Evolutionary conservation across 2,888 invertebrate species (phyloP), one percentile per base, ranked within the genome.

Genomic region (Drosophila borborema): DNA sequence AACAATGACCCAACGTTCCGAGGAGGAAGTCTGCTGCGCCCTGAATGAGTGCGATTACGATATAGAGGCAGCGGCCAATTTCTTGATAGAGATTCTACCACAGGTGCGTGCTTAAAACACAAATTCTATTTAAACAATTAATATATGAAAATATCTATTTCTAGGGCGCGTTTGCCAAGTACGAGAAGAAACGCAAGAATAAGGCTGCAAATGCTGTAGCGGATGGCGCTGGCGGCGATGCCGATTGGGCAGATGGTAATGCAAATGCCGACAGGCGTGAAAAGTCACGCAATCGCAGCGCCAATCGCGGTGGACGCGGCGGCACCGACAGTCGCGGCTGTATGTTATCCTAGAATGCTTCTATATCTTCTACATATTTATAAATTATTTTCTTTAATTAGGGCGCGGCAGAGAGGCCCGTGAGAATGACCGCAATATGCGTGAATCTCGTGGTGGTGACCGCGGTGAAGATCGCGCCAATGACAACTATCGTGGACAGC

Each of bases 11-110:
- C 96, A 97, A 86, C 96, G 97, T 91, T 95, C 97, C 62, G 97
- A 97, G 92, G 98, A 98, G 92, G 97, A 98, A 93, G 98, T 97
- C 64, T 96, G 97, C 91, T 96, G 97, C 92, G 98, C 98, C 72
- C 95, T 99, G 67, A 97, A 98, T 93, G 98, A 99, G 94, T 96
- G 97, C 91, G 97, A 98, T 94, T 96, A 97, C 93, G 98, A 99
- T 94, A 94, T 97, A 92, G 96, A 96, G 86, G 95, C 95, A 91
- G 98, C 93, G 65, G 93, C 92, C 74, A 92, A 91, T 79, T 93
- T 93, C 87, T 90, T 93, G 62, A 88, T 93, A 55, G 93, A 93
- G 80, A 91, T 91, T 75, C 89, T 93, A 81, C 93, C 93, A 86
- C 92, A 93, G 87, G 93, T 92, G 36, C 6, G 31, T 48, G 9